These are phyloP conservation scores for Mesodorylaimus sp. DNA, from an alignment of 2,888 invertebrate genomes.

Conservation along the genomic window DNA sequence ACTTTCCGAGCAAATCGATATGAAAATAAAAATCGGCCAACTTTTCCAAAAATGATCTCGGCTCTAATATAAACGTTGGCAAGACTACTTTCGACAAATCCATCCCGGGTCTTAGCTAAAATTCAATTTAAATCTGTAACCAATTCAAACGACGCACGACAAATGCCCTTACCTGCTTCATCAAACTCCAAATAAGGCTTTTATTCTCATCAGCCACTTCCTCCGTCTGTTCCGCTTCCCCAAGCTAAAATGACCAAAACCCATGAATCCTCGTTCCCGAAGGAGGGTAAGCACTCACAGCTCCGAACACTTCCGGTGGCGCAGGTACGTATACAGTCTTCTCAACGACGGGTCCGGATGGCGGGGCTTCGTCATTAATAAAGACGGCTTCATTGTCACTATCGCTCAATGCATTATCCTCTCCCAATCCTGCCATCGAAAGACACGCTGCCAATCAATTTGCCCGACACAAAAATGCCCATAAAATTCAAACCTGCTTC, in stretches of 20 bases:
- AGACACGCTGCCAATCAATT: not conserved
- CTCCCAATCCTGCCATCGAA: constrained; percentile 5
- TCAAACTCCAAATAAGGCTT: constrained; percentile 73
- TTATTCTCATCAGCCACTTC: constrained; percentile 86
- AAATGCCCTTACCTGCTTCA: constrained; percentile 51
- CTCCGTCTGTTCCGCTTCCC: constrained; percentile 50
- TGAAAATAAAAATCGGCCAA: constrained; percentile 82
- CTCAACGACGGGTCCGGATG: constrained; percentile 28
- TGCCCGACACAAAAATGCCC: not conserved
- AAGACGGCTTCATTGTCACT: constrained; percentile 13
- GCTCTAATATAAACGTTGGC: constrained; percentile 81
- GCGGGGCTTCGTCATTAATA: constrained; percentile 33
- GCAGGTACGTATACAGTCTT: constrained; percentile 14
- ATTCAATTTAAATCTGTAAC: not conserved
- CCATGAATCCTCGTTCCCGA: not conserved
- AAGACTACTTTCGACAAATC: constrained; percentile 77
- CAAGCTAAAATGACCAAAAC: constrained; percentile 24
- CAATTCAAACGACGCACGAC: not conserved
- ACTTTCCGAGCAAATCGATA: constrained; percentile 67
- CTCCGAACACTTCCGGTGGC: constrained; percentile 13
- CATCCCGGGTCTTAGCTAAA: constrained; percentile 70
- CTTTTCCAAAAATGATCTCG: constrained; percentile 78
- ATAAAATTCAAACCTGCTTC: constrained; percentile 2
- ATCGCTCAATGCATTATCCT: constrained; percentile 4
- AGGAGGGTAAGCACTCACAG: constrained; percentile 1